Evolutionary conservation across 37 sponge, comb jelly and placozoan species (phyloP).

Genomic region (Chondrosia reniformis): DNA sequence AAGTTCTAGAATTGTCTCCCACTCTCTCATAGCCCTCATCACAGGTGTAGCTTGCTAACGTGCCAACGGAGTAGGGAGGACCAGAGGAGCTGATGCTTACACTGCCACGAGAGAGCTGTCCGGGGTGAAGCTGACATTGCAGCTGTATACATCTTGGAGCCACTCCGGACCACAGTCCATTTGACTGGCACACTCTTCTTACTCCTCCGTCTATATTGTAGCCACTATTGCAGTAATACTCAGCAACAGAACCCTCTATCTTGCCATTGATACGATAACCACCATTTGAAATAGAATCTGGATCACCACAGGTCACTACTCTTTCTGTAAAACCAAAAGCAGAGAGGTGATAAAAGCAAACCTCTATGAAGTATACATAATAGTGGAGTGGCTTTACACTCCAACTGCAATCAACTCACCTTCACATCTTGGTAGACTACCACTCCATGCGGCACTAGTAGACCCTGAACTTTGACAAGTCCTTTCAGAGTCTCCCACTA

Average conservation of each 20-base stretch:
- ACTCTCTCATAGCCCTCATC: constrained; percentile 13
- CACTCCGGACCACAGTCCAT: constrained; percentile 16
- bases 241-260: not conserved
- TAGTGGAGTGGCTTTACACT: too few relatives aligned
- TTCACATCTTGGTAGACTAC: not conserved
- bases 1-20: constrained; percentile 7
- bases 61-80: too few relatives aligned
- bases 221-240: constrained; percentile 3
- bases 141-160: not conserved
- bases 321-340: too few relatives aligned
- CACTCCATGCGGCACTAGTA: constrained; percentile 25
- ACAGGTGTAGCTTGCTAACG: too few relatives aligned
- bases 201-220: not conserved
- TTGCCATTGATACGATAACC: not conserved
- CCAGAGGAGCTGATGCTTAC: too few relatives aligned
- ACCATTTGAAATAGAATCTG: not conserved
- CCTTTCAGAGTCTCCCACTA: not conserved
- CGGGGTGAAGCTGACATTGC: not conserved
- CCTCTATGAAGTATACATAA: too few relatives aligned
- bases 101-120: not conserved
- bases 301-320: not conserved
- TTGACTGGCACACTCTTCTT: constrained; percentile 12
- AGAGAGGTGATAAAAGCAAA: too few relatives aligned
- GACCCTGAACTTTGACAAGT: constrained; percentile 28
- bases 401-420: not conserved